phyloP scores from a whole-genome alignment of 2,888 invertebrate species.

The Lithosia quadra region DNA sequence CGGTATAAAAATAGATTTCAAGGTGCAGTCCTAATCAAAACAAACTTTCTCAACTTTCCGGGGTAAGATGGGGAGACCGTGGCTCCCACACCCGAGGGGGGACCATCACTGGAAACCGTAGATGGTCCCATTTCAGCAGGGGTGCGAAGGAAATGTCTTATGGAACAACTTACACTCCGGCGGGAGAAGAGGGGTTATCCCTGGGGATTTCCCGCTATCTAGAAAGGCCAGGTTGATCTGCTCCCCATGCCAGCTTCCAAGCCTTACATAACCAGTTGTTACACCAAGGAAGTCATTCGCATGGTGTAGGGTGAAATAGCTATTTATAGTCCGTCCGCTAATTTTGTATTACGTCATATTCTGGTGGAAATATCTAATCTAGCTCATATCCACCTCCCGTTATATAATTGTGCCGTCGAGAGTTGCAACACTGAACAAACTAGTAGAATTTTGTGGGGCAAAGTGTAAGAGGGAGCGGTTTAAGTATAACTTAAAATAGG shows the following conservation, averaged over 20 bases:
- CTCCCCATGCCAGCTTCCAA: background rate
- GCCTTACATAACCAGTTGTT: slow-evolving; percentile 18
- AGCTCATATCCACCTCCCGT: slow-evolving; percentile 47
- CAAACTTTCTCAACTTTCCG: no score
- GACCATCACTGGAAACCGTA: no score
- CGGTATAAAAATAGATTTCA: no score
- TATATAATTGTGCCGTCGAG: slow-evolving; percentile 48
- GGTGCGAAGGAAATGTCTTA: no score
- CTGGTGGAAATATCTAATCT: slow-evolving; percentile 40
- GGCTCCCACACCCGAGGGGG: no score
- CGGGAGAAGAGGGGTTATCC: no score
- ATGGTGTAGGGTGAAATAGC: slow-evolving; percentile 28
- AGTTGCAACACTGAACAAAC: slow-evolving; percentile 56
- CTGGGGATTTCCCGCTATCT: no score
- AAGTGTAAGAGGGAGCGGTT: slow-evolving; percentile 36
- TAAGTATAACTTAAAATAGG: background rate
- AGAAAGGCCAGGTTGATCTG: background rate
- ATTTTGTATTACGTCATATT: slow-evolving; percentile 45
- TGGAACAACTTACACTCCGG: no score
- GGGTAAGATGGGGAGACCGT: no score
- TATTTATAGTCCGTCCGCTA: slow-evolving; percentile 36
- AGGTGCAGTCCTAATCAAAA: no score
- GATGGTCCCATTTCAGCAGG: no score
- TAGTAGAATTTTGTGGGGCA: slow-evolving; percentile 35
- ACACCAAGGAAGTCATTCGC: slow-evolving; percentile 19